Evolutionary conservation across 1,140 invertebrate genomes (phyloP).

Genomic region (Harlomillsia oculata): DNA sequence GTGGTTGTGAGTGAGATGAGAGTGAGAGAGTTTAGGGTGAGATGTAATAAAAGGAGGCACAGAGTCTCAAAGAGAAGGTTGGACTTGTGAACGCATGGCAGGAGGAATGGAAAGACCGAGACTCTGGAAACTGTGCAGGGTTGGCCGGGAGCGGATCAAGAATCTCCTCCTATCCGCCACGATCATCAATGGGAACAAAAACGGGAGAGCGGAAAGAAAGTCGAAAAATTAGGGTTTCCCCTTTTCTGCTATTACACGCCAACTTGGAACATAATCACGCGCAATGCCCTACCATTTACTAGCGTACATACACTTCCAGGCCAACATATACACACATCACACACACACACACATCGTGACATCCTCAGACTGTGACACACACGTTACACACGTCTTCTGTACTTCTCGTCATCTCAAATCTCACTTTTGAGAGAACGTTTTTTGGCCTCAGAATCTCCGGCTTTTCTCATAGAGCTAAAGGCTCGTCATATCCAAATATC

Average conservation of each 20-base stretch:
- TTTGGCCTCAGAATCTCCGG: no score
- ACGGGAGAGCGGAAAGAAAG: constrained; percentile 33
- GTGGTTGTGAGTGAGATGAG: no score
- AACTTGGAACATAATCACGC: constrained; percentile 30
- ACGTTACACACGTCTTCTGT: no score
- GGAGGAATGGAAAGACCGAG: constrained; percentile 18
- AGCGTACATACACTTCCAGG: constrained; percentile 7
- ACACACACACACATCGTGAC: not conserved
- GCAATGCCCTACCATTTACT: constrained; percentile 25
- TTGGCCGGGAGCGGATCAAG: constrained; percentile 33
- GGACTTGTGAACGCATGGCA: constrained; percentile 32
- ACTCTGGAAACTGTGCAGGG: constrained; percentile 27
- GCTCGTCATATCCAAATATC: no score
- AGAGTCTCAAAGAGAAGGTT: constrained; percentile 30
- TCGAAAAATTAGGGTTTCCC: constrained; percentile 32
- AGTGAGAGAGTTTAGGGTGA: not conserved
- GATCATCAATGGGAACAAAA: constrained; percentile 37
- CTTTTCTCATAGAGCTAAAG: no score
- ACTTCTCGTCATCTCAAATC: no score
- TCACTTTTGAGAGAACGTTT: no score
- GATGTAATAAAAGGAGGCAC: no score
- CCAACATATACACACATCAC: not conserved
- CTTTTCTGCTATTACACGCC: constrained; percentile 33
- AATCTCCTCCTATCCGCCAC: constrained; percentile 36
- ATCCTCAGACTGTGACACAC: not conserved